Conservation (phyloP, 2,797 vertebrate genomes). For the Etheostoma nigrum region DNA sequence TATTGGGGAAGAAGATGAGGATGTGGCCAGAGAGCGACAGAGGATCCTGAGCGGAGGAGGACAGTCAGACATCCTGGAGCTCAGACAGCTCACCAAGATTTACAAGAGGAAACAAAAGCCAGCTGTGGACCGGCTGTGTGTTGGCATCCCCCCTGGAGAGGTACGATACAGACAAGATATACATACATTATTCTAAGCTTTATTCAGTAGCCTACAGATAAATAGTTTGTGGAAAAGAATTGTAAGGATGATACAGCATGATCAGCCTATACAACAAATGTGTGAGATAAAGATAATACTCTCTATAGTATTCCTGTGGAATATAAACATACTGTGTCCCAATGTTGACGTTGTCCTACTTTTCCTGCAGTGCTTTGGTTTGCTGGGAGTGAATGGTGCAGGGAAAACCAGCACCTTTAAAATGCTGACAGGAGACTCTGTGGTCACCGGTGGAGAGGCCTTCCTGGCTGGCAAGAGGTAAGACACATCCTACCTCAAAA, state of each 20-base stretch:
- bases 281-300: background rate
- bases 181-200: background rate
- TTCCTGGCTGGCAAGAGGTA: conserved; percentile 95
- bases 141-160: conserved; percentile 97
- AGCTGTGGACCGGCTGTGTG: conserved; percentile 95
- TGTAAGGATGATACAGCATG: background rate
- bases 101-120: conserved; percentile 97
- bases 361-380: conserved; percentile 92
- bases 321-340: background rate
- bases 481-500: conserved; percentile 23
- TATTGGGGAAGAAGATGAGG: conserved; percentile 95
- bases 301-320: background rate
- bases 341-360: background rate
- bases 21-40: conserved; percentile 95
- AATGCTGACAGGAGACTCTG: conserved; percentile 95
- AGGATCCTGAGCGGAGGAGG: conserved; percentile 93
- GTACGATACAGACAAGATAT: conserved; percentile 72
- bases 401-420: conserved; percentile 98
- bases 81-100: conserved; percentile 95
- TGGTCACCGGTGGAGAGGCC: conserved; percentile 91
- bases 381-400: conserved; percentile 97
- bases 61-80: conserved; percentile 94
- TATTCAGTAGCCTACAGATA: no score
- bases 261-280: background rate
- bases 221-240: background rate